phyloP scores from a whole-genome alignment of 2,888 invertebrate species.

The Tribolium freemani region DNA sequence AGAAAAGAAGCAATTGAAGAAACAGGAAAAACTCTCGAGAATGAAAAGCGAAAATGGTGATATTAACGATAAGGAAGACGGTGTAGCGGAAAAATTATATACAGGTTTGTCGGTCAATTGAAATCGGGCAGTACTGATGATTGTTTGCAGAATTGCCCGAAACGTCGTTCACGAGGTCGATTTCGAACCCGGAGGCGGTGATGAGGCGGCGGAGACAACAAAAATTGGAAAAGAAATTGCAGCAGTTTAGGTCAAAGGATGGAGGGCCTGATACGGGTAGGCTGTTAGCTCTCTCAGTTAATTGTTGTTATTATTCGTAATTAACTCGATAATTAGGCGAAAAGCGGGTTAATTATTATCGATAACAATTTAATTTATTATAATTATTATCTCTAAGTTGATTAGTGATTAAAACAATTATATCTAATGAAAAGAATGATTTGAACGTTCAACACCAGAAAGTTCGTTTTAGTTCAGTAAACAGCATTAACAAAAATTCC shows the following conservation, averaged over 20 bases:
- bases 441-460: not conserved
- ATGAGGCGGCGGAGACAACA: conserved; percentile 97
- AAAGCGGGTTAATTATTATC: not conserved
- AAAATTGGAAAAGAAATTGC: conserved; percentile 90
- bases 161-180: conserved; percentile 98
- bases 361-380: too few species aligned
- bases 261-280: conserved; percentile 92
- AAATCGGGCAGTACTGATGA: conserved; percentile 12
- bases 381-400: not conserved
- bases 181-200: conserved; percentile 99
- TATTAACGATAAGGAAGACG: conserved; percentile 78
- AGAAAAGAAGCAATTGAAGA: conserved; percentile 98
- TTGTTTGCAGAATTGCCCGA: conserved; percentile 87
- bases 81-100: conserved; percentile 92
- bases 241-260: conserved; percentile 95
- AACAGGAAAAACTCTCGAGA: conserved; percentile 89
- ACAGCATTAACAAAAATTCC: not conserved
- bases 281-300: not conserved
- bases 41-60: conserved; percentile 78
- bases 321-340: not conserved
- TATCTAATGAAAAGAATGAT: not conserved
- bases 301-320: too few species aligned
- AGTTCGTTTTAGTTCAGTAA: not conserved
- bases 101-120: conserved; percentile 72
- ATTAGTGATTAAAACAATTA: not conserved